Base-by-base conservation (phyloP, 2,797 vertebrate genomes). In the Rhynchonycteris naso region DNA sequence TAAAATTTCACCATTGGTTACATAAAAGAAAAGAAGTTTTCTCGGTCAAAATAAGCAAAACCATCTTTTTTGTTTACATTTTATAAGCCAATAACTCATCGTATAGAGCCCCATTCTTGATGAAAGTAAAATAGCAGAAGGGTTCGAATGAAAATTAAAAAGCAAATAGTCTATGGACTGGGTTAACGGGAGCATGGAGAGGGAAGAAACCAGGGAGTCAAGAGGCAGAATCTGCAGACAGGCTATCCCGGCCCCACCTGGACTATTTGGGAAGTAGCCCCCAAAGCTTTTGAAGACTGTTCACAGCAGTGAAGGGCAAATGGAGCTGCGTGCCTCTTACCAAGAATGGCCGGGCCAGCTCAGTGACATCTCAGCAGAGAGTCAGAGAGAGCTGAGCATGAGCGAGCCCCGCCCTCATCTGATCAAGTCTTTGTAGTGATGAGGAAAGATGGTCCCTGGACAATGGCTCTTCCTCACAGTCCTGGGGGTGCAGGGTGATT, bases 41-140 rank as follows among this genome's bases (percentile, higher is more conserved):
- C 68, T 75, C 35, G 72, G 86, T 52, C 58, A 85, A 54, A 65
- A 38, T 5, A 82, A 90, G 68, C 59, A 76, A 91, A 78, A 47
- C 33, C 18, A 4, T 81, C 50, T 33, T 74, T 74, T 35, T 69
- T 92, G 4, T 79, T 81, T 86, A 43, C 11, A 56, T 88, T 86
- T 86, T 47, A 69, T 28, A 88, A 79, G 43, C 43, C 76, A 52
- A 15, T 78, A 65, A 87, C 69, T 79, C 35, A 58, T 30, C 54
- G 22, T 56, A 28, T 30, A 68, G 2, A 74, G 9, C 35, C 38
- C 19, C 54, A 28, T 78, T 72, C 35, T 65, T 81, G 19, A 94
- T 63, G 66, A 63, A 81, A 43, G 59, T 47, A 11, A 65, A 75
- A 76, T 71, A 76, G 7, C 50, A 35, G 24, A 22, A 43, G 11